phyloP scores from a whole-genome alignment of 2,888 invertebrate species.

The Rhabditoides inermis region DNA sequence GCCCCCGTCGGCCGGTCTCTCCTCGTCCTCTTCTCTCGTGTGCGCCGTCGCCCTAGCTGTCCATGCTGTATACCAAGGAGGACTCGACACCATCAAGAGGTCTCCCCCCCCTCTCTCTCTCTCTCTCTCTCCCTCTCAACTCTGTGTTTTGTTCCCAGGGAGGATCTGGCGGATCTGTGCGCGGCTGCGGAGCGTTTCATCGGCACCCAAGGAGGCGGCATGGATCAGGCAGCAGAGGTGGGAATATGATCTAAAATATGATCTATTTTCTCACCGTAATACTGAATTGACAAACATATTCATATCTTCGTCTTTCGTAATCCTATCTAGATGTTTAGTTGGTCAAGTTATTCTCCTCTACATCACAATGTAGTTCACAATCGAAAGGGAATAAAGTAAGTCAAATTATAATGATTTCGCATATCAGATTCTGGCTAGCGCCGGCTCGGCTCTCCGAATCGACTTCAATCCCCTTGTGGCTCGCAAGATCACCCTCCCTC shows the following conservation, averaged over 20 bases:
- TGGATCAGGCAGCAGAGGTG: slow-evolving; percentile 98
- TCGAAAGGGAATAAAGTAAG: too few species aligned
- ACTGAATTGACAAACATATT: slow-evolving; percentile 51
- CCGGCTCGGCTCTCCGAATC: slow-evolving; percentile 59
- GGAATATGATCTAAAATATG: slow-evolving; percentile 12
- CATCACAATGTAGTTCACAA: not conserved
- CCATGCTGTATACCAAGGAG: too few species aligned
- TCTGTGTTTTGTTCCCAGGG: too few species aligned
- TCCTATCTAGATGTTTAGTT: too few species aligned
- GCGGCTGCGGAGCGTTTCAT: slow-evolving; percentile 84
- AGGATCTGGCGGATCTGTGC: slow-evolving; percentile 72
- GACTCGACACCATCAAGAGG: too few species aligned
- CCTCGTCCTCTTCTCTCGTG: slow-evolving; percentile 92
- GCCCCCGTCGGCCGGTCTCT: slow-evolving; percentile 85
- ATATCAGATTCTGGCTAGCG: slow-evolving; percentile 12
- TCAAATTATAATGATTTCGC: too few species aligned
- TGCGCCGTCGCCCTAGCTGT: slow-evolving; percentile 80
- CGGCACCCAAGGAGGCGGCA: slow-evolving; percentile 95
- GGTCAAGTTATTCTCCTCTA: not conserved
- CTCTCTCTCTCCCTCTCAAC: too few species aligned
- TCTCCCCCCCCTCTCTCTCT: too few species aligned
- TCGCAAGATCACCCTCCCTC: slow-evolving; percentile 58
- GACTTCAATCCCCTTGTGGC: slow-evolving; percentile 76
- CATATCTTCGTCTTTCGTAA: slow-evolving; percentile 2
- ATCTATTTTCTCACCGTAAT: not conserved